These are phyloP conservation scores for Campoletis sonorensis DNA, from an alignment of 1,140 invertebrate species.

Conservation along the genomic window DNA sequence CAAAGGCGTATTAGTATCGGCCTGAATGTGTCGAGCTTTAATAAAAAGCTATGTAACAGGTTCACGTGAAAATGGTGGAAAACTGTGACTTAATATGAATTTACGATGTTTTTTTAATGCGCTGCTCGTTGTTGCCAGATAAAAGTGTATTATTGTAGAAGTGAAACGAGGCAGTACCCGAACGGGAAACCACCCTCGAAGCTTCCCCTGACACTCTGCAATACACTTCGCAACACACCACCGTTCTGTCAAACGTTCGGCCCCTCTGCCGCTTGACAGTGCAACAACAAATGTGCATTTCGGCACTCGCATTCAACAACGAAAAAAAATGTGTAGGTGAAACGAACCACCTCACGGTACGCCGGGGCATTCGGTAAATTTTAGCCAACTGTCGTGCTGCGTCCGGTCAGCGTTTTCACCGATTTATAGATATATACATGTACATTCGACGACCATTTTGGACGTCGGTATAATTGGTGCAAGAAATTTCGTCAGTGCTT, in stretches of 20 bases:
- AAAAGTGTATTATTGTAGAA: not conserved
- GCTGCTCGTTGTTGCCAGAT: constrained; percentile 32
- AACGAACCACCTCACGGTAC: not conserved
- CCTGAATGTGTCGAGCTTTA: constrained; percentile 55
- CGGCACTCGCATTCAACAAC: not conserved
- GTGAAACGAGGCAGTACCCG: constrained; percentile 17
- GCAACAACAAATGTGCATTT: constrained; percentile 8
- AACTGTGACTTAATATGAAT: constrained; percentile 65
- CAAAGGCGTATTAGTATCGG: constrained; percentile 35
- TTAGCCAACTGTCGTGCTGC: constrained; percentile 15
- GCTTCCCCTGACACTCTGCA: not conserved
- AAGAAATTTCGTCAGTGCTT: constrained; percentile 37
- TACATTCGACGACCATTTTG: constrained; percentile 33
- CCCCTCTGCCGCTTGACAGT: not conserved
- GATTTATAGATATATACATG: constrained; percentile 24
- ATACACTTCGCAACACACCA: not conserved
- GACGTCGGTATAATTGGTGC: constrained; percentile 33
- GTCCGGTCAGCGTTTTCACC: constrained; percentile 27
- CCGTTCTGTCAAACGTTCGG: constrained; percentile 25
- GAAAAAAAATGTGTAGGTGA: not conserved
- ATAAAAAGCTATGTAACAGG: constrained; percentile 70
- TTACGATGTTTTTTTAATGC: constrained; percentile 62
- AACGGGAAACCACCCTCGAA: not conserved
- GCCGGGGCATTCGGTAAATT: constrained; percentile 31
- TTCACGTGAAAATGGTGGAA: constrained; percentile 65